A percentile compares a stretch with the other conserved stretches of the same genome.
Conservation (phyloP, 2,797 vertebrate genomes). For the Helostoma temminkii region DNA sequence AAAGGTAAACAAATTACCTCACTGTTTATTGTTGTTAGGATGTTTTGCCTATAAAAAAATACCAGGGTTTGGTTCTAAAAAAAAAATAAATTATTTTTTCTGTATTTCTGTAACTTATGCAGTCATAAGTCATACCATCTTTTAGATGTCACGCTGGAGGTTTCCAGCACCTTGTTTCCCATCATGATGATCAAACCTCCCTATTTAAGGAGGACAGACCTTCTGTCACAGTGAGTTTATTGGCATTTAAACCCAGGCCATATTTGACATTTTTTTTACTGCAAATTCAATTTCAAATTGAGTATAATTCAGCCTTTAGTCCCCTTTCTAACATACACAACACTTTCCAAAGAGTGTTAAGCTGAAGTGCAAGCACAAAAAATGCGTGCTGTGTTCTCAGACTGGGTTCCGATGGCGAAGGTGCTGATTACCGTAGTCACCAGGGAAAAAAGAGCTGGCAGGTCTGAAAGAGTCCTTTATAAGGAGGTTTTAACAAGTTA, state of each 20-base stretch:
- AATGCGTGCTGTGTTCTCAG: slow-evolving; percentile 47
- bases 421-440: slow-evolving; percentile 63
- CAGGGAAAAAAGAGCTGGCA: slow-evolving; percentile 46
- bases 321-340: slow-evolving; percentile 25
- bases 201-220: slow-evolving; percentile 17
- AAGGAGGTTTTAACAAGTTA: slow-evolving; percentile 51
- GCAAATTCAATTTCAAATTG: slow-evolving; percentile 27
- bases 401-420: slow-evolving; percentile 49
- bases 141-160: slow-evolving; percentile 18
- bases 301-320: slow-evolving; percentile 33
- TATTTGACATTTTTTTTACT: slow-evolving; percentile 12
- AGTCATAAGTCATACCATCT: slow-evolving; percentile 13
- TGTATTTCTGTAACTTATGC: slow-evolving; percentile 2
- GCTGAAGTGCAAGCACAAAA: slow-evolving; percentile 36
- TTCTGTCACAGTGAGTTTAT: slow-evolving; percentile 1
- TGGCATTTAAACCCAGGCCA: slow-evolving; percentile 22
- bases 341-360: slow-evolving; percentile 39
- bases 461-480: slow-evolving; percentile 68
- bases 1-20: too few relatives aligned
- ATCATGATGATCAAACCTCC: slow-evolving; percentile 16
- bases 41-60: too few relatives aligned
- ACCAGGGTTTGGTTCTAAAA: too few relatives aligned
- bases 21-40: too few relatives aligned
- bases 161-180: slow-evolving; percentile 28
- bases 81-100: too few relatives aligned